Evolutionary conservation across 92 coral and sea anemone genomes (phyloP).

Genomic region (Phenganax stokvisi): DNA sequence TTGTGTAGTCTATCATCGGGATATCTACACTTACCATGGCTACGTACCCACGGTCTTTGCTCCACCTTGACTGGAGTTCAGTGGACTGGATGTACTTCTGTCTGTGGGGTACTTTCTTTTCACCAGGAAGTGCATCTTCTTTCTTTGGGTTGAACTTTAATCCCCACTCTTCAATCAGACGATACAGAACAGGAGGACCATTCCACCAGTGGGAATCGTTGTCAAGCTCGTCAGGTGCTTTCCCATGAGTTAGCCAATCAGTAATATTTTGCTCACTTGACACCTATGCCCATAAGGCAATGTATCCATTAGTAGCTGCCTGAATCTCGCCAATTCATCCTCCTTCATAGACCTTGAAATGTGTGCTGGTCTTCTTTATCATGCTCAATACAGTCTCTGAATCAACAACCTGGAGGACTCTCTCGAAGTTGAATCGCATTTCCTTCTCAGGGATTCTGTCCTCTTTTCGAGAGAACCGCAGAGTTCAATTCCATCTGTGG

Average conservation of each 20-base stretch:
- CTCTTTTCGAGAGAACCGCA: slow-evolving; percentile 33
- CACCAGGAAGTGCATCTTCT: slow-evolving; percentile 53
- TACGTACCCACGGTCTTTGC: too few relatives aligned
- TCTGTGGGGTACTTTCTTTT: slow-evolving; percentile 43
- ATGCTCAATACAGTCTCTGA: too few relatives aligned
- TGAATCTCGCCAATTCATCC: slow-evolving; percentile 27
- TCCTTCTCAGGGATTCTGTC: slow-evolving; percentile 44
- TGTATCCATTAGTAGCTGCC: slow-evolving; percentile 50
- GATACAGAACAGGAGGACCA: slow-evolving; percentile 40
- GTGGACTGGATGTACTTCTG: too few relatives aligned
- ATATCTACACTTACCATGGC: not conserved
- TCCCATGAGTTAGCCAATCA: slow-evolving; percentile 57
- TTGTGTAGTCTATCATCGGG: slow-evolving; percentile 11
- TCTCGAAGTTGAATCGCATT: not conserved
- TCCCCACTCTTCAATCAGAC: slow-evolving; percentile 49
- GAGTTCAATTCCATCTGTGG: too few relatives aligned
- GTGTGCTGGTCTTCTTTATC: too few relatives aligned
- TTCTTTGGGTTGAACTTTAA: slow-evolving; percentile 50
- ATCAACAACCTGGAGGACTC: too few relatives aligned
- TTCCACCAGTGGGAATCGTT: slow-evolving; percentile 52
- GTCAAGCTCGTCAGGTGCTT: slow-evolving; percentile 48
- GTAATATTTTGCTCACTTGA: slow-evolving; percentile 51
- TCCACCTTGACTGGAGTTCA: too few relatives aligned
- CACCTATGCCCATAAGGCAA: slow-evolving; percentile 59
- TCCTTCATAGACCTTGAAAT: too few relatives aligned